Evolutionary conservation across 2,113 vertebrate genomes (phyloP), one percentile per base, ranked within the genome.

Genomic region (Mormoops blainvillei): DNA sequence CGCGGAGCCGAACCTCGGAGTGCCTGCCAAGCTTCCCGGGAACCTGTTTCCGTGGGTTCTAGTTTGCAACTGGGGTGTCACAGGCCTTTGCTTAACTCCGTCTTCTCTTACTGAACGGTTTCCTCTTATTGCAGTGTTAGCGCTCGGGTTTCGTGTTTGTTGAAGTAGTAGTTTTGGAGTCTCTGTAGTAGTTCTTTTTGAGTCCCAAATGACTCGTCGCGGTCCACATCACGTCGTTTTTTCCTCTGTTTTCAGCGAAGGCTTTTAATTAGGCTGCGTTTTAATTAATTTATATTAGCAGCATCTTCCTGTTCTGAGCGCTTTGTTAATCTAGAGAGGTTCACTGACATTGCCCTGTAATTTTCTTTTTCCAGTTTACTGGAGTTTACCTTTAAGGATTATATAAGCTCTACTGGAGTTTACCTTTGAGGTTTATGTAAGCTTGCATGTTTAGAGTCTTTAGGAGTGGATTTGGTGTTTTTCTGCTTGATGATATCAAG

Each of bases 391-490:
- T 80, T 88, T 74, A 78, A 94, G 52, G 36, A 77, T 97, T 97
- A 52, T 93, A 14, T 81, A 93, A 90, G 14, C 81, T 19, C 87
- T 94, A 78, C 77, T 92, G 70, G 41, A 4, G 71, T 96, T 94
- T 95, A 52, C 20, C 48, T 78, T 87, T 77, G 76, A 96, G 50
- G n/a, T 87, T 97, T 97, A 52, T 95, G 9, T 84, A 93, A 92
- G 15, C 85, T 16, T 88, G 85, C 83, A 13, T 43, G 82, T 92
- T 84, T 82, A 38, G 14, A 89, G 71, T 56, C 61, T 94, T 92
- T 38, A 88, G 86, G 41, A 88, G 56, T 94, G 15, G 24, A n/a
- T 71, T 83, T 68, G 56, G 38, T 56, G 4, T 73, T 70, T 84
- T 92, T 94, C 11, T 89, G 11, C 5, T 78, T 41, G 48, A 73